These are phyloP conservation scores for Parus major DNA, from an alignment of 2,113 vertebrate species.

Conservation along the genomic window DNA sequence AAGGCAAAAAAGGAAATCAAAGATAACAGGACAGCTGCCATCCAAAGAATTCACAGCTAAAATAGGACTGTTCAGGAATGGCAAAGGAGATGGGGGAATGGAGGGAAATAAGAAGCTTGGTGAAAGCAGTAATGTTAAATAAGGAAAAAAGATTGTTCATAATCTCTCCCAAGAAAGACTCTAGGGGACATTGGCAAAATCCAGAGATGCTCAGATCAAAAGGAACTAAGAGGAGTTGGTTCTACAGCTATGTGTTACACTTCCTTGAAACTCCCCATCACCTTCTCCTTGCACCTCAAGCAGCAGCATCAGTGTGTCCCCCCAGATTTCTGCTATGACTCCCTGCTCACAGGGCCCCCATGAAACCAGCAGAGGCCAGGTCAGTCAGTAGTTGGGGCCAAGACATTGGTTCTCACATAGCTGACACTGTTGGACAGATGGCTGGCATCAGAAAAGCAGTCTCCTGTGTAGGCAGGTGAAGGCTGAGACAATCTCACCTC, in stretches of 20 bases:
- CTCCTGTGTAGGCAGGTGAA: background rate
- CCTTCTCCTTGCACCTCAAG: background rate
- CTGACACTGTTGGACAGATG: background rate
- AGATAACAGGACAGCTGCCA: background rate
- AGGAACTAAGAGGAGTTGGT: background rate
- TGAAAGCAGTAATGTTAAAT: background rate
- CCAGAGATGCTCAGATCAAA: background rate
- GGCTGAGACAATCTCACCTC: background rate
- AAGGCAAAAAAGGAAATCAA: background rate
- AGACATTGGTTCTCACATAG: background rate
- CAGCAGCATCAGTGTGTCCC: background rate
- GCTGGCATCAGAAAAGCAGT: background rate
- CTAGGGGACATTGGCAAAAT: background rate
- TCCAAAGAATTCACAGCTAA: background rate
- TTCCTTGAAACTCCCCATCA: background rate
- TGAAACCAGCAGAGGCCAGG: background rate
- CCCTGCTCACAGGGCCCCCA: background rate
- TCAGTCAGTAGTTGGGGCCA: fast-evolving
- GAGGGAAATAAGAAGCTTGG: background rate
- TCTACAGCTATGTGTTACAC: background rate
- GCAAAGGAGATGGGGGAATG: background rate
- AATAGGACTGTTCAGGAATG: background rate
- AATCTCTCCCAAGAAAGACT: background rate
- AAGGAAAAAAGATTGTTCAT: background rate
- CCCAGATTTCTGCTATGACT: background rate